phyloP scores from a whole-genome alignment of 1,140 invertebrate species.

The Mactra quadrangularis region DNA sequence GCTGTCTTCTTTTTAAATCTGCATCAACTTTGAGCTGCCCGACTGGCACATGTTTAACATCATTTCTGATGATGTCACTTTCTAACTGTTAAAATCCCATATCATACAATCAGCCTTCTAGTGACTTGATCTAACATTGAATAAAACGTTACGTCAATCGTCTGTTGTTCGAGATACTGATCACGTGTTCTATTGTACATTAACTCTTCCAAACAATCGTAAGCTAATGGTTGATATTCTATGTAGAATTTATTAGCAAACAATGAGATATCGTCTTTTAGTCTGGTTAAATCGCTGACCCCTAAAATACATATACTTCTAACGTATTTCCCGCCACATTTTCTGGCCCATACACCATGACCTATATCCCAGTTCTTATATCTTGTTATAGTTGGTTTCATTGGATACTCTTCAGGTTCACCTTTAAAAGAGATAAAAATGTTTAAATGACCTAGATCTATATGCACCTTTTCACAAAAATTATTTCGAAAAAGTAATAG shows the following conservation, averaged over 20 bases:
- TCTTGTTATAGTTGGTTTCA: conserved; percentile 1
- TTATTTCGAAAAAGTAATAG: neutral
- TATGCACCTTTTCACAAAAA: neutral
- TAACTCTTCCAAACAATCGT: conserved; percentile 79
- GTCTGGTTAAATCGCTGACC: conserved; percentile 66
- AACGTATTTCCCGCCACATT: conserved; percentile 29
- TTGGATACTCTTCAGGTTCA: conserved; percentile 20
- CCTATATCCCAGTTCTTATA: conserved; percentile 37
- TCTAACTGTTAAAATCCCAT: too few species aligned
- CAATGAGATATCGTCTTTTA: conserved; percentile 67
- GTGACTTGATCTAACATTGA: neutral
- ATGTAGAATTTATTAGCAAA: conserved; percentile 82
- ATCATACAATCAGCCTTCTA: too few species aligned
- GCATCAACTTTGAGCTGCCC: too few species aligned
- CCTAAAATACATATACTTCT: conserved; percentile 75
- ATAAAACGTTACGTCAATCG: conserved; percentile 11
- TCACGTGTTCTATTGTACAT: conserved; percentile 69
- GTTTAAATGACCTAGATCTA: neutral
- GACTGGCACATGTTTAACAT: too few species aligned
- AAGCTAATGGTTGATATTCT: conserved; percentile 69
- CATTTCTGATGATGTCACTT: too few species aligned
- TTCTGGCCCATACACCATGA: neutral
- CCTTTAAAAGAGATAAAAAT: too few species aligned
- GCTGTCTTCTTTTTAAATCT: too few species aligned
- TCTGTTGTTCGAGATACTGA: conserved; percentile 51